phyloP scores from a whole-genome alignment of 2,888 invertebrate species.

The Arge pagana region DNA sequence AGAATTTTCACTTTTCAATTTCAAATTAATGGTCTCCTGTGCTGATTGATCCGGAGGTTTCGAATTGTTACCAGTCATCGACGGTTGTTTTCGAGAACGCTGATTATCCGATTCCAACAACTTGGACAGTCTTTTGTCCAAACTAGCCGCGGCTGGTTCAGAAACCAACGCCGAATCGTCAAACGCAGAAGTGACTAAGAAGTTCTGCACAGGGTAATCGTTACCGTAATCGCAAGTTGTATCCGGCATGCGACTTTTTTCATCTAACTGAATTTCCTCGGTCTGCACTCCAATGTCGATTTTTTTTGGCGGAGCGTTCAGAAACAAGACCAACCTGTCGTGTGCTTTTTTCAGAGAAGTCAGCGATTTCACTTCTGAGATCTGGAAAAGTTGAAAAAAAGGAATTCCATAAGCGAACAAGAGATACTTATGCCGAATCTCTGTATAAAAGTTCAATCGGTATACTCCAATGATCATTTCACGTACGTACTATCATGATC shows the following conservation, averaged over 20 bases:
- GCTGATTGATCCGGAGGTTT: constrained; percentile 3
- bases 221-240: constrained; percentile 5
- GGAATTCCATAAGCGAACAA: too few species aligned
- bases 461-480: too few species aligned
- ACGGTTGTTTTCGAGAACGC: background rate
- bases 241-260: constrained; percentile 4
- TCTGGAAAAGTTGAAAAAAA: constrained; percentile 31
- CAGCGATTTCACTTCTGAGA: constrained; percentile 43
- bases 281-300: constrained; percentile 44
- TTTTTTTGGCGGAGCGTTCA: constrained; percentile 36
- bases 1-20: constrained; percentile 4
- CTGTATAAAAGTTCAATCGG: too few species aligned
- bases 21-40: constrained; percentile 1
- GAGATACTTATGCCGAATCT: too few species aligned
- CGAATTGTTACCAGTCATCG: too few species aligned
- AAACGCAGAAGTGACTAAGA: constrained; percentile 30
- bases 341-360: constrained; percentile 40
- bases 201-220: constrained; percentile 26
- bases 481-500: too few species aligned
- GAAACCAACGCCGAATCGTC: constrained; percentile 17
- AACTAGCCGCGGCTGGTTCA: background rate
- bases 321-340: constrained; percentile 41
- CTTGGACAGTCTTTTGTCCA: constrained; percentile 13
- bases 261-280: constrained; percentile 1
- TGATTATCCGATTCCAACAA: constrained; percentile 12